Evolutionary conservation across 37 sponge, comb jelly and placozoan species (phyloP).

Genomic region (Petrosia ficiformis): DNA sequence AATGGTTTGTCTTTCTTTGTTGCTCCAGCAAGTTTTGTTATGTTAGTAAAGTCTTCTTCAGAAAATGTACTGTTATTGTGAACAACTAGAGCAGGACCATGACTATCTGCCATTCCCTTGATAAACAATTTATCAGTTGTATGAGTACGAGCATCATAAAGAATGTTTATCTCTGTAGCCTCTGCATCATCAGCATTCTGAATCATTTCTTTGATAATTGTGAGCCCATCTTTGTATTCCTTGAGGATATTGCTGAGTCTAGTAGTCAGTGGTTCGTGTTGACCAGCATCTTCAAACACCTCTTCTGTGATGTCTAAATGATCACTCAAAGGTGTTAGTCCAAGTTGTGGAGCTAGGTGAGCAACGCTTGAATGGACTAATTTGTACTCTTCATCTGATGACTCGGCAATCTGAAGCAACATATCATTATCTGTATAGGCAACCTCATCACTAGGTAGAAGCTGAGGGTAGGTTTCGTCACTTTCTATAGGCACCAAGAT

Average conservation of each 20-base stretch:
- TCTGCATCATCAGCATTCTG: slow-evolving; percentile 88
- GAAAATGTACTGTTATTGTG: slow-evolving; percentile 45
- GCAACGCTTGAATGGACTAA: slow-evolving; percentile 41
- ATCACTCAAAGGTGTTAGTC: slow-evolving; percentile 27
- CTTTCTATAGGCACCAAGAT: slow-evolving; percentile 36
- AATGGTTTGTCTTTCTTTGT: slow-evolving; percentile 42
- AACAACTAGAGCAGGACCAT: slow-evolving; percentile 52
- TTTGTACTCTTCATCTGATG: not conserved
- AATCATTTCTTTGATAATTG: slow-evolving; percentile 67
- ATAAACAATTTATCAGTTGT: slow-evolving; percentile 28
- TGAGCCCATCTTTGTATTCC: slow-evolving; percentile 73
- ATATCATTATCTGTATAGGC: slow-evolving; percentile 50
- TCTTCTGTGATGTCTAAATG: slow-evolving; percentile 47
- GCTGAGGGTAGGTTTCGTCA: slow-evolving; percentile 4
- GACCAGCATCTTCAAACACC: slow-evolving; percentile 58
- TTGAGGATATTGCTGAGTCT: slow-evolving; percentile 63
- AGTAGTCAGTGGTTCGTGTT: slow-evolving; percentile 50
- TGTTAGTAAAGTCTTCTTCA: slow-evolving; percentile 74
- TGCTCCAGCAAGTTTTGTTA: slow-evolving; percentile 66
- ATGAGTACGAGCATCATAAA: slow-evolving; percentile 55
- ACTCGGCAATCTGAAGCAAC: slow-evolving; percentile 11
- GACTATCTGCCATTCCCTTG: slow-evolving; percentile 42
- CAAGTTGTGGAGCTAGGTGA: slow-evolving; percentile 22
- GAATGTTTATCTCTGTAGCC: slow-evolving; percentile 61
- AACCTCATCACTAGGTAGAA: slow-evolving; percentile 10